These are phyloP conservation scores for Apis mellifera DNA, from an alignment of 1,140 invertebrate genomes.

Conservation along the genomic window DNA sequence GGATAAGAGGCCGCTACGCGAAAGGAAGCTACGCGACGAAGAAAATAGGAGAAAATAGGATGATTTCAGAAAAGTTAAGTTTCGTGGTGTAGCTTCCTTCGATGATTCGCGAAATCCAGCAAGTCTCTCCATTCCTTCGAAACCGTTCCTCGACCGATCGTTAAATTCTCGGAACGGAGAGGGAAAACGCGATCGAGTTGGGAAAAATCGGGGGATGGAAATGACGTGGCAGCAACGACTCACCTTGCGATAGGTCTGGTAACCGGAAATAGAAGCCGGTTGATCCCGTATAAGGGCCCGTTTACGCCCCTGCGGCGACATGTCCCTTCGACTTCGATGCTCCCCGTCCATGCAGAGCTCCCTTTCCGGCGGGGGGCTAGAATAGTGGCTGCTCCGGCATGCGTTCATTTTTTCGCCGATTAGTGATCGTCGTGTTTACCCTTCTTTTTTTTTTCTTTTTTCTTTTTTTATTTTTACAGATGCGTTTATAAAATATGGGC, in stretches of 20 bases:
- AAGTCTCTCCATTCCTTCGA: neutral
- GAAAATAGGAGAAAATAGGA: no score
- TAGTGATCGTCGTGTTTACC: conserved; percentile 59
- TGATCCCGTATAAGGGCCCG: conserved; percentile 84
- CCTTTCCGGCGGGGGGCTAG: conserved; percentile 85
- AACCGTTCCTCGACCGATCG: neutral
- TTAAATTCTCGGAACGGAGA: neutral
- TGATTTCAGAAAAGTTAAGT: no score
- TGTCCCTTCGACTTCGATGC: conserved; percentile 86
- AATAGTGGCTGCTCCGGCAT: conserved; percentile 79
- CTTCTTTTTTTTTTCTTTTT: neutral
- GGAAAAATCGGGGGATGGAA: neutral
- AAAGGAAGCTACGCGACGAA: neutral
- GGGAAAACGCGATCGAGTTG: neutral
- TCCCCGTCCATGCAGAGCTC: conserved; percentile 82
- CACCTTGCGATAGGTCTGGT: conserved; percentile 80
- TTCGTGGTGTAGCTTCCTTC: no score
- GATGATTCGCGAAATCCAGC: neutral
- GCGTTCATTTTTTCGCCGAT: conserved; percentile 71
- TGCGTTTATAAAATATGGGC: conserved; percentile 21
- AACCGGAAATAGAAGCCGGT: conserved; percentile 76
- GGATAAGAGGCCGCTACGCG: neutral
- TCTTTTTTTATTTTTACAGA: no score
- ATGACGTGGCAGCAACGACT: conserved; percentile 38
- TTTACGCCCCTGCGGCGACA: conserved; percentile 89